These are phyloP conservation scores for Rhadinocentrus ornatus DNA, from an alignment of 2,797 vertebrate species.

Conservation along the genomic window DNA sequence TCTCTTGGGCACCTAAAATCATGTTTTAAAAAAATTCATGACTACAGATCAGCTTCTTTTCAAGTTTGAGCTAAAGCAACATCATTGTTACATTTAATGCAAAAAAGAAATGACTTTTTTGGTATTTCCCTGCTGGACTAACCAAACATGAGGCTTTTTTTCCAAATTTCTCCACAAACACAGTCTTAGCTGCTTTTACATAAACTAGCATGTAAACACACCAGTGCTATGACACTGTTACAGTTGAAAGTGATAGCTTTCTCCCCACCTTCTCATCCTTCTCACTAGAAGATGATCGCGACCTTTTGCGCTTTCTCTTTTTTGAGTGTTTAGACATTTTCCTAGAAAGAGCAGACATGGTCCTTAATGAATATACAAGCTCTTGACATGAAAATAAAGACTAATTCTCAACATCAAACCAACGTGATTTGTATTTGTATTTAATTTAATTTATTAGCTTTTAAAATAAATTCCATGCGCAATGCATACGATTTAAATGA, in stretches of 20 bases:
- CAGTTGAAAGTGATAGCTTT: not conserved
- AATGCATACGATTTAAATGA: not conserved
- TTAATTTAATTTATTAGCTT: not conserved
- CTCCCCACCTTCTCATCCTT: slow-evolving; percentile 81
- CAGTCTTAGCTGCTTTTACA: not conserved
- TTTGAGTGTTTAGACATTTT: slow-evolving; percentile 79
- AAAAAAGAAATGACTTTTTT: not conserved
- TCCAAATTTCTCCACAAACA: not conserved
- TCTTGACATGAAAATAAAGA: not conserved
- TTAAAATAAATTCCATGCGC: not conserved
- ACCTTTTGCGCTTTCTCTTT: slow-evolving; percentile 71
- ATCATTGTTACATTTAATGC: not conserved
- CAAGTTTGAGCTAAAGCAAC: too few species aligned
- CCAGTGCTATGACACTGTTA: not conserved
- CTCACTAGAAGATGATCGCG: slow-evolving; percentile 59
- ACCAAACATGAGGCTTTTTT: not conserved
- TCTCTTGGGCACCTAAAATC: slow-evolving; percentile 40
- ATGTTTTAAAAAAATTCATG: not conserved
- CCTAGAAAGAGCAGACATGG: not conserved
- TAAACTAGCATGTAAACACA: not conserved
- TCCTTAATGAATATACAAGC: not conserved
- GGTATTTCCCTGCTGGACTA: not conserved
- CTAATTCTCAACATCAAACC: not conserved
- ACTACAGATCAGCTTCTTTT: not conserved
- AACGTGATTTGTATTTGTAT: too few species aligned